Base-by-base conservation (phyloP, 2,797 vertebrate species). In the Hoplostethus atlanticus region DNA sequence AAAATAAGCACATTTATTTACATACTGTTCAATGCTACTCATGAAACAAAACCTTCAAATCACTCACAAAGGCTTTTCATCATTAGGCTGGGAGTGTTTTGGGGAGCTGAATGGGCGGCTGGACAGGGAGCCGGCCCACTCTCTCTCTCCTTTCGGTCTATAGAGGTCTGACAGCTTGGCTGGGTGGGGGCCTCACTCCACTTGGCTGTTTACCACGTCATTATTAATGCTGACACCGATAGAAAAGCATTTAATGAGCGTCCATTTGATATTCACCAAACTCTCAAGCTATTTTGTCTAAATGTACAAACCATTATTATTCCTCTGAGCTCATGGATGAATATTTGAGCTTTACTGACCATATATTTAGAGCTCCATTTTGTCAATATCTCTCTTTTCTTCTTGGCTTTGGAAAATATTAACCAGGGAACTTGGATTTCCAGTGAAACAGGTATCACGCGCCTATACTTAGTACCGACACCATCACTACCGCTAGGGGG, bases 401-500 rank as follows among this genome's bases (percentile, higher is more conserved):
- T 63, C 1, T 46, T 47, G 15, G 28, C 36, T 17, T 56, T 6
- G n/a, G 1, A 7, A 59, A 42, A n/a, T 16, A 17, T 58, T 13
- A 5, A 13, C 12, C n/a, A 11, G n/a, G 31, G 4, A 38, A 13
- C 2, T 40, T 40, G 38, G 9, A 40, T 40, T 11, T 40, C 38
- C 10, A 40, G 3, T 2, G 9, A 7, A 40, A 40, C 38, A 40
- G 34, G 38, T 2, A 10, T 40, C 38, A 2, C 10, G 2, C 13
- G 15, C n/a, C 0, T 10, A 2, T 28, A 12, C 0, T 9, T 1
- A 2, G 10, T 61, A 2, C 31, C 0, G 16, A 42, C 40, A 5
- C 4, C 6, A 0, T 31, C 8, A 2, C 4, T 25, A 16, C 79
- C 10, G 76, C 85, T 79, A 94, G 95, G 80, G 88, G 91, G 91